A percentile compares a stretch with the other conserved stretches of the same genome.
These are phyloP conservation scores for Carassius carassius DNA, from an alignment of 2,113 vertebrate genomes.

Conservation along the genomic window DNA sequence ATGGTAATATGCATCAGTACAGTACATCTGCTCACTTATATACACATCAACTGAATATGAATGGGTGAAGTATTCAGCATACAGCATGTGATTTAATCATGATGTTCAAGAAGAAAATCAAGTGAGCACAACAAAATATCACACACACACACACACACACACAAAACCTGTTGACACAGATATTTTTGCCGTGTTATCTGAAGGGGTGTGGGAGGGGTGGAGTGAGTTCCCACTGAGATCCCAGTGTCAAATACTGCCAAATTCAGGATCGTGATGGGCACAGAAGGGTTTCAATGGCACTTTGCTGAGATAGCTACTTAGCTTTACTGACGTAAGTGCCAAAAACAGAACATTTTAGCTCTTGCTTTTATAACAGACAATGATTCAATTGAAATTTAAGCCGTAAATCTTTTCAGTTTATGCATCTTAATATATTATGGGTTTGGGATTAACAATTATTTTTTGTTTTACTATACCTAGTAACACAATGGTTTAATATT, in stretches of 20 bases:
- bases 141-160: not conserved
- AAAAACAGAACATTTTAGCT: not conserved
- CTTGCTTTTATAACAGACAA: not conserved
- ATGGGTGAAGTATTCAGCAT: not conserved
- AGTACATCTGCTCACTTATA: not conserved
- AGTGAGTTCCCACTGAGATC: slow-evolving; percentile 36
- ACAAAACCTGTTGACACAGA: slow-evolving; percentile 23
- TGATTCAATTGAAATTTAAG: not conserved
- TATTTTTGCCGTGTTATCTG: not conserved
- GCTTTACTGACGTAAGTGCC: slow-evolving; percentile 19
- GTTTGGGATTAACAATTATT: not conserved
- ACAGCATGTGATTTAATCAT: slow-evolving; percentile 3
- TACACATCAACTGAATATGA: not conserved
- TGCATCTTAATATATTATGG: not conserved
- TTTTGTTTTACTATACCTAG: too few species aligned
- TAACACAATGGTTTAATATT: not conserved
- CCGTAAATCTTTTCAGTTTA: not conserved
- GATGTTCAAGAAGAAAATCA: slow-evolving; percentile 6
- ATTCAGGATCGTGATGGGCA: slow-evolving; percentile 14
- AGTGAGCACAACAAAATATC: not conserved
- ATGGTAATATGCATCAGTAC: not conserved
- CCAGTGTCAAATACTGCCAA: slow-evolving; percentile 21
- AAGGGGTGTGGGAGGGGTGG: slow-evolving; percentile 17
- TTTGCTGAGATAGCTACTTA: slow-evolving; percentile 22
- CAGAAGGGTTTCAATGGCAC: slow-evolving; percentile 31